Percentiles rank a stretch among this genome's conserved stretches.
These are phyloP conservation scores for Corythaixoides concolor DNA, from an alignment of 2,113 vertebrate species.

Conservation along the genomic window DNA sequence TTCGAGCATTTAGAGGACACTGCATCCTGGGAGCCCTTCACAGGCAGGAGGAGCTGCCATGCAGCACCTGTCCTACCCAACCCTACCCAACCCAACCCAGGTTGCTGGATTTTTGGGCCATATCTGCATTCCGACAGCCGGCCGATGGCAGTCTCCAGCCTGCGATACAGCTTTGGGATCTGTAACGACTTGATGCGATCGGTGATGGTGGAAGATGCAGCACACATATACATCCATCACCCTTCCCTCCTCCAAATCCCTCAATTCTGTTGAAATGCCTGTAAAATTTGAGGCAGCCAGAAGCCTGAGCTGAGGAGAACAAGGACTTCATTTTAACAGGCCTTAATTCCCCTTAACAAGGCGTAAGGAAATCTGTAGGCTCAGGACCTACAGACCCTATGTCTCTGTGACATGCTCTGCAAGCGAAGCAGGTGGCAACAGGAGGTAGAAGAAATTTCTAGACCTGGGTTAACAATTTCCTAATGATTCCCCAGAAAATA, in stretches of 20 bases:
- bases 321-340: background rate
- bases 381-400: accelerated
- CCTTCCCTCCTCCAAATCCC: background rate
- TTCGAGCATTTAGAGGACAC: background rate
- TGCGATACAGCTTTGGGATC: background rate
- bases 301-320: background rate
- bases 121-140: background rate
- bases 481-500: background rate
- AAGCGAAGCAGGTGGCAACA: accelerated
- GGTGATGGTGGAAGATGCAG: background rate
- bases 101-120: background rate
- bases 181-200: background rate
- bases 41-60: background rate
- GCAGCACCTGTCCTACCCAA: background rate
- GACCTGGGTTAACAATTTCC: background rate
- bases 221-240: background rate
- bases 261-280: background rate
- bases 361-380: background rate
- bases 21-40: accelerated
- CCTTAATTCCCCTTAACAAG: background rate
- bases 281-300: background rate
- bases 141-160: background rate
- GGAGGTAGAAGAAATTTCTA: background rate
- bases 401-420: accelerated
- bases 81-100: background rate